phyloP scores from a whole-genome alignment of 2,797 vertebrate species.

The Arremon brunneinucha region DNA sequence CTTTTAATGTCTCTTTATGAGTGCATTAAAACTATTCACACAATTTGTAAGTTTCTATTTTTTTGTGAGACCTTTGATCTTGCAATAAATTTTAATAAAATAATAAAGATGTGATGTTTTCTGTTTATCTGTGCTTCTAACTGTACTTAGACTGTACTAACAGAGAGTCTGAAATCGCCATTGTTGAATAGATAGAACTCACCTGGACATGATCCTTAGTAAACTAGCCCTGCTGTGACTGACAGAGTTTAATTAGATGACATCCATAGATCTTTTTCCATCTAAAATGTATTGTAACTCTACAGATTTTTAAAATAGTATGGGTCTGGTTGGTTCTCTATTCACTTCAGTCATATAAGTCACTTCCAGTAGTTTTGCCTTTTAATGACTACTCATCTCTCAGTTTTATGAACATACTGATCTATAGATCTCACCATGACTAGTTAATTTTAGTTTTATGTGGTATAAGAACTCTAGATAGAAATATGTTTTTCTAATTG shows the following conservation, averaged over 20 bases:
- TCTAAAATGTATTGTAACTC: not conserved
- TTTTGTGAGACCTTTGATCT: slow-evolving; percentile 71
- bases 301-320: not conserved
- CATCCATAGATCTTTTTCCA: not conserved
- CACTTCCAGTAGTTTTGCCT: not conserved
- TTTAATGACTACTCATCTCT: not conserved
- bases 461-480: not conserved
- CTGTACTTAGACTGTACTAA: not conserved
- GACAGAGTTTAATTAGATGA: not conserved
- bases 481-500: not conserved
- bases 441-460: not conserved
- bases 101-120: slow-evolving; percentile 31
- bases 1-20: slow-evolving; percentile 66
- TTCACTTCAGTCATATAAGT: not conserved
- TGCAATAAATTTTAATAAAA: slow-evolving; percentile 76
- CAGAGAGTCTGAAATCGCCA: not conserved
- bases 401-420: not conserved
- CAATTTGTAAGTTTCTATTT: slow-evolving; percentile 76
- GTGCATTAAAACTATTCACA: slow-evolving; percentile 70
- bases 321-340: not conserved
- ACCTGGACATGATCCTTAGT: not conserved
- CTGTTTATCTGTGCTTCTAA: not conserved
- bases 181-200: not conserved
- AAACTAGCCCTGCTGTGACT: not conserved
- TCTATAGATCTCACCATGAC: not conserved